A percentile compares a stretch with the other conserved stretches of the same genome.
Evolutionary conservation across 2,797 vertebrate species (phyloP).

Genomic region (Hyperoplus immaculatus): DNA sequence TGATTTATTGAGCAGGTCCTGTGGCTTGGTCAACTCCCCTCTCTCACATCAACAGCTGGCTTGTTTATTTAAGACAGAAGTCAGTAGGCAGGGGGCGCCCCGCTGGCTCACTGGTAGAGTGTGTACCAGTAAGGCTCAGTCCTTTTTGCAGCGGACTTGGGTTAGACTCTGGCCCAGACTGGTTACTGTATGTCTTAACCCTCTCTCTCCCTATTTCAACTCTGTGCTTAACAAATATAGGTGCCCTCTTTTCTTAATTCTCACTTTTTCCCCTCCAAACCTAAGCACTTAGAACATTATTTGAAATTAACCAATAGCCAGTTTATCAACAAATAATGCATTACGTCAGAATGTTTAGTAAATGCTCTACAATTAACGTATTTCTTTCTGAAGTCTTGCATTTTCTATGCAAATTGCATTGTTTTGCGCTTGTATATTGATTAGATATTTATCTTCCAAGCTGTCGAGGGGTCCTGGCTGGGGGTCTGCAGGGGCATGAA

Average conservation of each 20-base stretch:
- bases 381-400: neutral
- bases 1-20: slow-evolving; percentile 55
- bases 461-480: slow-evolving; percentile 52
- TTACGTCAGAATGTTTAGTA: neutral
- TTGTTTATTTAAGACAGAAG: slow-evolving; percentile 29
- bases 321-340: neutral
- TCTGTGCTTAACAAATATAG: no score
- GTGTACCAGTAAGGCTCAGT: no score
- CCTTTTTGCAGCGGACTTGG: no score
- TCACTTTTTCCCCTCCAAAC: no score
- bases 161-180: no score
- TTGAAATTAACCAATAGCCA: no score
- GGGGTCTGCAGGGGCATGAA: slow-evolving; percentile 42
- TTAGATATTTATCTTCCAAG: slow-evolving; percentile 76
- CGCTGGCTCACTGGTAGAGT: no score
- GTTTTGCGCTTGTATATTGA: slow-evolving; percentile 65
- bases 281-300: no score
- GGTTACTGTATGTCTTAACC: no score
- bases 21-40: slow-evolving; percentile 29
- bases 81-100: neutral
- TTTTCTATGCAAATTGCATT: slow-evolving; percentile 59
- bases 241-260: no score
- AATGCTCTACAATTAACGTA: neutral
- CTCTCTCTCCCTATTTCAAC: no score
- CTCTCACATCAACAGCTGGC: slow-evolving; percentile 19